phyloP scores from a whole-genome alignment of 2,888 invertebrate species.

The Mamestra brassicae region DNA sequence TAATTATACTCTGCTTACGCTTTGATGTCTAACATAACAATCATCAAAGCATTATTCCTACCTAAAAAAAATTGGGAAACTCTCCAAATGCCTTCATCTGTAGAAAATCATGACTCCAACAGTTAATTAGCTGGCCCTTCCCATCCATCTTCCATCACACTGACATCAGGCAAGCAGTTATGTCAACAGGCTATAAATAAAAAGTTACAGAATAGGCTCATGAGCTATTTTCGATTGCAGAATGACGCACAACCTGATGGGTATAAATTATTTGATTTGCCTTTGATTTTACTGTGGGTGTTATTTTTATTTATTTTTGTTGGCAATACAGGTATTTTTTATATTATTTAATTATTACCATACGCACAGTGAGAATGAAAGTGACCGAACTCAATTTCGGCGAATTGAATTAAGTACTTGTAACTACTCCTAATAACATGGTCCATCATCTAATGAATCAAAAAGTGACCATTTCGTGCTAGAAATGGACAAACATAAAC shows the following conservation, averaged over 20 bases:
- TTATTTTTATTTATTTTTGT: constrained; percentile 38
- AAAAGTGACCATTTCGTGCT: no score
- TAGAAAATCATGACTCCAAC: constrained; percentile 43
- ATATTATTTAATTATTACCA: no score
- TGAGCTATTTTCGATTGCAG: constrained; percentile 52
- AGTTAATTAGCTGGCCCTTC: constrained; percentile 53
- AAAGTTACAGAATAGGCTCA: constrained; percentile 28
- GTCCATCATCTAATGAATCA: no score
- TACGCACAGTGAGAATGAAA: no score
- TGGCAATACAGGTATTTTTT: constrained; percentile 23
- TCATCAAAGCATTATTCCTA: constrained; percentile 52
- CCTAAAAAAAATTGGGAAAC: constrained; percentile 27
- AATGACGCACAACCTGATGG: constrained; percentile 55
- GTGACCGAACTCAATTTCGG: no score
- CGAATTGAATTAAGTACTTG: no score
- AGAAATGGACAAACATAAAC: no score
- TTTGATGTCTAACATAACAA: constrained; percentile 39
- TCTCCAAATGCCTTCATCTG: constrained; percentile 46
- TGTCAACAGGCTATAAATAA: constrained; percentile 55
- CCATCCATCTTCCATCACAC: constrained; percentile 45
- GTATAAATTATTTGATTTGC: constrained; percentile 53
- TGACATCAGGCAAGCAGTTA: constrained; percentile 17
- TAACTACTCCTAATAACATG: no score
- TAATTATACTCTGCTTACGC: constrained; percentile 16
- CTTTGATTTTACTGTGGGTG: constrained; percentile 47